Evolutionary conservation across 2,888 invertebrate genomes (phyloP).

Genomic region (Heliconius charithonia): DNA sequence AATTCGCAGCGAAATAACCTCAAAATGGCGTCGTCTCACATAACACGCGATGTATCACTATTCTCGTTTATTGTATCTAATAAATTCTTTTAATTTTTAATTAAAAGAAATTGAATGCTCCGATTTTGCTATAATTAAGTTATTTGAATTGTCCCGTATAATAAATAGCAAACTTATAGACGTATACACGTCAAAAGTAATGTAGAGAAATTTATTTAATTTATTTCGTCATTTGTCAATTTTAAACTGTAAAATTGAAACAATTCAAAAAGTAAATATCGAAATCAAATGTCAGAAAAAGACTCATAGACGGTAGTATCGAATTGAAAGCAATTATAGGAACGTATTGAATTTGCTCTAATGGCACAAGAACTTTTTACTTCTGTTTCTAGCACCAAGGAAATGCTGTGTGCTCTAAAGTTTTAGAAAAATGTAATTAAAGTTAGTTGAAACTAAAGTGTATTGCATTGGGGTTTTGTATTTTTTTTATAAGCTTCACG

Average conservation of each 20-base stretch:
- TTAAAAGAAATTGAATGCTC: too few species aligned
- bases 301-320: not conserved
- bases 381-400: not conserved
- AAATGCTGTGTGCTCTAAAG: not conserved
- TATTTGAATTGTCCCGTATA: too few species aligned
- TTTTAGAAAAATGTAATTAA: conserved; percentile 2
- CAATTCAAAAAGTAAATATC: not conserved
- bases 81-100: too few species aligned
- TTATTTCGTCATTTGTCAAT: not conserved
- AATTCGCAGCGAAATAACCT: too few species aligned
- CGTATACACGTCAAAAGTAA: too few species aligned
- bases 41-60: too few species aligned
- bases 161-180: too few species aligned
- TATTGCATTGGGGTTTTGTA: not conserved
- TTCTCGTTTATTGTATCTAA: too few species aligned
- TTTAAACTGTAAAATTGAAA: not conserved
- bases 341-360: conserved; percentile 13
- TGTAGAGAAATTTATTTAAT: not conserved
- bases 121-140: too few species aligned
- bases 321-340: not conserved
- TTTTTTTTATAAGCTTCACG: too few species aligned
- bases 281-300: not conserved
- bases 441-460: not conserved
- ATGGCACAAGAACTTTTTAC: not conserved
- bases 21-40: too few species aligned